Base-by-base conservation (phyloP, 1,140 invertebrate species). In the Microplitis mediator region DNA sequence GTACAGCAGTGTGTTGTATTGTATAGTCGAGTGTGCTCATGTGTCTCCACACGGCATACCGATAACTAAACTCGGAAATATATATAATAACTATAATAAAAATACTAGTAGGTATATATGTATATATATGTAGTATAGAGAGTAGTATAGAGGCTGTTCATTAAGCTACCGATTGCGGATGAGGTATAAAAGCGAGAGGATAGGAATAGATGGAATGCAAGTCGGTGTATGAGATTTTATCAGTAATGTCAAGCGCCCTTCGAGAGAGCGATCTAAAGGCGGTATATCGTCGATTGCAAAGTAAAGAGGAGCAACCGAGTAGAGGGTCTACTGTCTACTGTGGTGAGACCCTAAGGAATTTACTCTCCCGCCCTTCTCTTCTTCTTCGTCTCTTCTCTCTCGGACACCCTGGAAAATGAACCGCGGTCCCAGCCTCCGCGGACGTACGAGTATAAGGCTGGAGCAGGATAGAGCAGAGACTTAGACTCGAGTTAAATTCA, bases 151-250 rank as follows among this genome's bases (percentile, higher is more conserved):
- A 58, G 56, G 65, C 14, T 67, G 65, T 67, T 67, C 65, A 67
- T 67, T 67, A 67, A 67, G 65, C 51, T 39, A 67, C 50, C 65
- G 65, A 31, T 64, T 16, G 32, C 31, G 51, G 50, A 52, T 67
- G 50, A 67, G 45, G 65, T 67, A 45, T 45, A 67, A 67, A 67
- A 67, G 65, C 65, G 65, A 67, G 65, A 67, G 65, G 65, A 67
- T 50, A 67, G 65, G 50, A 67, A 67, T 67, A 67, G 65, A 54
- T 67, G 65, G 65, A 67, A 67, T 67, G 65, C 65, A 50, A 67
- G 65, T 54, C 50, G 65, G 65, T 67, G 65, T 67, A 67, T 67
- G 65, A 67, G 65, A 67, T 67, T 67, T 67, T 67, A 67, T 67
- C 65, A 67, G 65, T 50, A 67, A 67, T 67, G 65, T 67, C 65